Conservation (phyloP, 2,797 vertebrate genomes). For the Natrix natrix region DNA sequence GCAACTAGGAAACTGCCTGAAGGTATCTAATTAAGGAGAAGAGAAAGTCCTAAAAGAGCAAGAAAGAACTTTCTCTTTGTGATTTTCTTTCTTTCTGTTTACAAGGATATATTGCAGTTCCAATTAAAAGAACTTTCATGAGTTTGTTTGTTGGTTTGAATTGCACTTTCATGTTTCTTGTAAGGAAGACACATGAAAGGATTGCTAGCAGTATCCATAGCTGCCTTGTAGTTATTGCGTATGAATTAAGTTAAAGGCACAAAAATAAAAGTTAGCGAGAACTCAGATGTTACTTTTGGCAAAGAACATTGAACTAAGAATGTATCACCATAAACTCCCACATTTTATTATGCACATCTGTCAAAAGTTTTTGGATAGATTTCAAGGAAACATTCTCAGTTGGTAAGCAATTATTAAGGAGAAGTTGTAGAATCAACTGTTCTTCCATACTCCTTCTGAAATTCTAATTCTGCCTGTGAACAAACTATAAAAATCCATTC, state of each 20-base stretch:
- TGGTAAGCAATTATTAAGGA: background rate
- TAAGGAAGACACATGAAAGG: background rate
- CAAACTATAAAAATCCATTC: background rate
- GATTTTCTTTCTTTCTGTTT: slow-evolving; percentile 20
- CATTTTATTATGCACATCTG: background rate
- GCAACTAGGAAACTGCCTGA: slow-evolving; percentile 41
- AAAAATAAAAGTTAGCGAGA: slow-evolving; percentile 25
- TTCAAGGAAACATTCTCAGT: background rate
- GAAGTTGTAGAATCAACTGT: background rate
- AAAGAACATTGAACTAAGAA: background rate
- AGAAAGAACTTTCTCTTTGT: slow-evolving; percentile 10
- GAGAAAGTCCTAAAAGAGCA: slow-evolving; percentile 37
- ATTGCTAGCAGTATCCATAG: background rate
- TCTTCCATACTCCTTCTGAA: background rate
- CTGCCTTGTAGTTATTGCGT: slow-evolving; percentile 11
- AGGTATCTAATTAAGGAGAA: slow-evolving; percentile 36
- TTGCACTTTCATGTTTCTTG: slow-evolving; percentile 12
- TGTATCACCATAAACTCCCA: background rate
- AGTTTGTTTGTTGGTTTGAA: background rate
- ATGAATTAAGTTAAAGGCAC: slow-evolving; percentile 22
- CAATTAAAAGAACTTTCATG: background rate
- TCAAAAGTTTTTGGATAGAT: background rate
- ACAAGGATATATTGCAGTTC: background rate
- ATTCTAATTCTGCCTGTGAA: background rate
- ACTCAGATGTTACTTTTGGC: slow-evolving; percentile 45